phyloP scores from a whole-genome alignment of 2,113 vertebrate genomes.

The Elephas maximus region DNA sequence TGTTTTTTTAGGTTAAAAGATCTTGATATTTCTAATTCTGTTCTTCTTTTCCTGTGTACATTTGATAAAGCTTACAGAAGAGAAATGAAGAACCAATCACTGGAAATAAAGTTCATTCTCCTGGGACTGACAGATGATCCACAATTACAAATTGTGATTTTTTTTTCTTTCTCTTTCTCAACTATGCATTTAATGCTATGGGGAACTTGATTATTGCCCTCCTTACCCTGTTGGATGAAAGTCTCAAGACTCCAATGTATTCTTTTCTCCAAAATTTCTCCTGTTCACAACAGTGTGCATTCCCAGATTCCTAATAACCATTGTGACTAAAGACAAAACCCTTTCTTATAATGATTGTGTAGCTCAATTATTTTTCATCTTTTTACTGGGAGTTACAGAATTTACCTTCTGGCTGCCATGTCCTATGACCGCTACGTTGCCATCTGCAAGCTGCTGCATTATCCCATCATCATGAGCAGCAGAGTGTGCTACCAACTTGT shows the following conservation, averaged over 20 bases:
- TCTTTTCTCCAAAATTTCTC: constrained; percentile 62
- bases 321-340: constrained; percentile 56
- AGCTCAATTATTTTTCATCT: constrained; percentile 62
- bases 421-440: constrained; percentile 54
- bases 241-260: constrained; percentile 55
- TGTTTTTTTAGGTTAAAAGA: not conserved
- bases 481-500: constrained; percentile 49
- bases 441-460: constrained; percentile 56
- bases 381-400: constrained; percentile 62
- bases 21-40: not conserved
- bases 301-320: constrained; percentile 60
- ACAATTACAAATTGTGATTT: constrained; percentile 54
- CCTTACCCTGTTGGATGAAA: constrained; percentile 35
- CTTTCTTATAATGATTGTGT: constrained; percentile 62
- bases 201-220: constrained; percentile 61
- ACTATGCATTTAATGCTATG: constrained; percentile 35
- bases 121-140: constrained; percentile 65
- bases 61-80: not conserved
- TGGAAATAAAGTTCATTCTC: constrained; percentile 61
- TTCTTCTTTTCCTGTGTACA: not conserved
- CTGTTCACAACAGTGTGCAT: constrained; percentile 56
- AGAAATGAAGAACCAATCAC: constrained; percentile 60
- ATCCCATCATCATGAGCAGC: constrained; percentile 31
- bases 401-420: constrained; percentile 57
- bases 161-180: constrained; percentile 66